Base-by-base conservation (phyloP, 2,797 vertebrate genomes). In the Okamejei kenojei region DNA sequence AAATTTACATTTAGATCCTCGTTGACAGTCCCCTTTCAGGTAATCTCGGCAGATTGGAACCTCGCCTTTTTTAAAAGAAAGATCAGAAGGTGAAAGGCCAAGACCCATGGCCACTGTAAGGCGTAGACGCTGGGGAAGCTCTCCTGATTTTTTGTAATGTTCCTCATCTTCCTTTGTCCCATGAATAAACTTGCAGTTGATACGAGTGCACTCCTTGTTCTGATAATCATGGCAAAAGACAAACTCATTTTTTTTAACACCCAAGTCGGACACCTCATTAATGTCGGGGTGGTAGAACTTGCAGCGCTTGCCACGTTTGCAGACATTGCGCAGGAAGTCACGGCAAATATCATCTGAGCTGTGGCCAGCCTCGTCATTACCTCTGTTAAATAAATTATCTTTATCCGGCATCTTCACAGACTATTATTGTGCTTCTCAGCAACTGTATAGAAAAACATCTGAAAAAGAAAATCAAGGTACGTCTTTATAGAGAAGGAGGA, bases 141-240 rank as follows among this genome's bases (percentile, higher is more conserved):
- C 98, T 3, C 99, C 99, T 0, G 97, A 97, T 94, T 98, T 99
- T 95, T 99, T 99, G 95, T 99, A 99, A 93, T 98, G 98, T 94
- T 99, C 99, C 95, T 99, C 99, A 65, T 99, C 99, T 93, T 99
- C 98, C 94, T 99, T 99, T 93, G 98, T 97, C 94, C 98, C 98
- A 9, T 99, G 99, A 93, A 99, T 98, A 94, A 99, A 99, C 94
- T 98, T 97, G 95, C 98, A 99, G 95, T 97, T 99, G 94, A 97
- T 95, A 23, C 98, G 98, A 93, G 97, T 97, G 19, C 99, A 99
- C 94, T 99, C 98, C 94, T 99, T 99, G 95, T 99, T 99, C 95
- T 99, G 99, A 95, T 99, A 97, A 95, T 99, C 99, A 21, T 99
- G 99, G 95, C 99, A 99, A 95, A 99, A 99, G 95, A 99, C 98